Base-by-base conservation (phyloP, 2,888 invertebrate genomes). In the Epistrophella euchroma region DNA sequence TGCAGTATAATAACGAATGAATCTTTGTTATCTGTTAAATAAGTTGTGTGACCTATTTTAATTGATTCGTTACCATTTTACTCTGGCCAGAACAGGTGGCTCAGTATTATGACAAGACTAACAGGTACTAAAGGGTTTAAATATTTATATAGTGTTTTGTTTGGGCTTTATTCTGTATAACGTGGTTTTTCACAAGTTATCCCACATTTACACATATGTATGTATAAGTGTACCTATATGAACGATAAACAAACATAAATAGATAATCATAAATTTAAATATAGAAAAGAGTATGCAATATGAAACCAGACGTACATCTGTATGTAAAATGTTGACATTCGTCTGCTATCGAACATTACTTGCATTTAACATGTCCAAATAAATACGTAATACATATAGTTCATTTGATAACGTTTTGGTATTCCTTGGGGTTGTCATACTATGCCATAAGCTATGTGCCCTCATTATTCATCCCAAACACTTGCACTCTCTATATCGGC, bases 381-480 rank as follows among this genome's bases (percentile, higher is more conserved):
- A 9, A 47, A 73, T 47, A 50, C 19, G 7, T 35, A 17, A 70
- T 50, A 15, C 19, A 50, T n/a, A 47, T 47, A 17, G 32, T 40
- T 37, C 32, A 45, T 60, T 13, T 47, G 45, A 15, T 15, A 25
- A 7, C 13, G 35, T 55, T 84, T 79, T 58, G 52, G 43, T 66
- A 77, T 52, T 50, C 64, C 71, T 32, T 32, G n/a, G 60, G 52
- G 71, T 64, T 75, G 43, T 50, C 7, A 17, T 17, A 9, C 2
- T 45, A 6, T 17, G 47, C 58, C 60, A 52, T 62, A 47, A 17
- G 9, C 15, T 62, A 73, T 58, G 28, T 37, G 75, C 22, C 79
- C 79, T 74, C 75, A 84, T 84, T 84, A 79, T 84, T 79, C 66
- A 80, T 79, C 58, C 72, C 56, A 80, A 79, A 75, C 84, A 84